Conservation (phyloP, 2,888 invertebrate genomes). For the Trachelus iudaicus region DNA sequence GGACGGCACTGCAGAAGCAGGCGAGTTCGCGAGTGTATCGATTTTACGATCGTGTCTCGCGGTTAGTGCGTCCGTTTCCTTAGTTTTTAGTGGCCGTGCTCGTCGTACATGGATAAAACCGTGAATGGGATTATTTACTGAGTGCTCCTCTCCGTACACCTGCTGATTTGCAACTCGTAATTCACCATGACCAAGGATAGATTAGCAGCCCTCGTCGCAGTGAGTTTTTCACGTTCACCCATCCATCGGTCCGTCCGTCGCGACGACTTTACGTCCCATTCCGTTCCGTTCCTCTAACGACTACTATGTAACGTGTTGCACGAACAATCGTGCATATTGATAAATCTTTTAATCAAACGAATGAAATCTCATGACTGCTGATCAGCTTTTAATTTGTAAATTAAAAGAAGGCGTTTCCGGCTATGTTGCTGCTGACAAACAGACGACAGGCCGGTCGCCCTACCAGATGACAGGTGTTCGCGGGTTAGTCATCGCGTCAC, state of each 20-base stretch:
- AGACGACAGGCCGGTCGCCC: constrained; percentile 15
- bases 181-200: constrained; percentile 92
- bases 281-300: constrained; percentile 4
- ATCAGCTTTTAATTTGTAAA: background rate
- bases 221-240: constrained; percentile 67
- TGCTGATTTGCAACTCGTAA: constrained; percentile 47
- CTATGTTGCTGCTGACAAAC: constrained; percentile 9
- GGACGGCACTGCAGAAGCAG: constrained; percentile 74
- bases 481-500: constrained; percentile 17
- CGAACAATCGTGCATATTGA: background rate
- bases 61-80: constrained; percentile 65
- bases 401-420: background rate
- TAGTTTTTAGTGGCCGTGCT: constrained; percentile 73
- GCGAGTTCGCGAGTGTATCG: constrained; percentile 78
- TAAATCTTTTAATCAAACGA: background rate
- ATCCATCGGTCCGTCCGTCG: background rate
- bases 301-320: constrained; percentile 20
- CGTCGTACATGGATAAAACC: constrained; percentile 79
- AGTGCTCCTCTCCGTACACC: constrained; percentile 54
- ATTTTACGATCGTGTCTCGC: constrained; percentile 77
- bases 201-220: constrained; percentile 96
- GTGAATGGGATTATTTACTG: constrained; percentile 77
- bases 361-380: background rate
- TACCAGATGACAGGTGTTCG: constrained; percentile 40
- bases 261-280: background rate